Percentiles rank a stretch among this genome's conserved stretches.
Conservation (phyloP, 2,113 vertebrate genomes). For the Hiodon alosoides region DNA sequence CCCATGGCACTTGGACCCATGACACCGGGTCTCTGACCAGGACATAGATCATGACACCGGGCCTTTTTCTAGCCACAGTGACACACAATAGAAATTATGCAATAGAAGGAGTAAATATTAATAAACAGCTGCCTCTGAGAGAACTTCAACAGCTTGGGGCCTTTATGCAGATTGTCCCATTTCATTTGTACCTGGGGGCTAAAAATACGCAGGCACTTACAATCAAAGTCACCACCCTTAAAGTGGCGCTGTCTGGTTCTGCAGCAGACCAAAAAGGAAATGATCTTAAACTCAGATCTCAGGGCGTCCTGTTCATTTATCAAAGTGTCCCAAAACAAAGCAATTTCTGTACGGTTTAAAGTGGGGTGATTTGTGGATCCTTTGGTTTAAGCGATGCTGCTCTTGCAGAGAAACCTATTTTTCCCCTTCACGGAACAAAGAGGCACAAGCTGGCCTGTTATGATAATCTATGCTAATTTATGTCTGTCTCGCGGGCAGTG, state of each 20-base stretch:
- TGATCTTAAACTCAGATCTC: not conserved
- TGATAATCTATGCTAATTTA: conserved; percentile 10
- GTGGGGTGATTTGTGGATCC: not conserved
- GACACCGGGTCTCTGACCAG: no score
- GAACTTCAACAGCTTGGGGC: not conserved
- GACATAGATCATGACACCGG: not conserved
- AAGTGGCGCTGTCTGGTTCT: not conserved
- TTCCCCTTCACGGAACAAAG: not conserved
- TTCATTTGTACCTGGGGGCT: not conserved
- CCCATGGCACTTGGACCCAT: no score
- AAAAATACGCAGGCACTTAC: not conserved
- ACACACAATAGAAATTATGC: not conserved
- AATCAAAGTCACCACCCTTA: not conserved
- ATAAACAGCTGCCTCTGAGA: not conserved
- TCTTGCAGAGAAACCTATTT: not conserved
- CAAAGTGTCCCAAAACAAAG: conserved; percentile 4
- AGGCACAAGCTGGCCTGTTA: not conserved
- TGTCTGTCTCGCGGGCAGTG: not conserved
- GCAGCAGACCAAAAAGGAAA: conserved; percentile 1
- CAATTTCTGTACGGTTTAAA: not conserved
- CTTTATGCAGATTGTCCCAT: conserved; percentile 6
- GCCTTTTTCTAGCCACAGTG: not conserved
- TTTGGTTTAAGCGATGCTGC: no score
- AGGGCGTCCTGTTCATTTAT: not conserved
- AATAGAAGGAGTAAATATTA: not conserved